Evolutionary conservation across 2,797 vertebrate genomes (phyloP).

Genomic region (Coccyzus lansbergi): DNA sequence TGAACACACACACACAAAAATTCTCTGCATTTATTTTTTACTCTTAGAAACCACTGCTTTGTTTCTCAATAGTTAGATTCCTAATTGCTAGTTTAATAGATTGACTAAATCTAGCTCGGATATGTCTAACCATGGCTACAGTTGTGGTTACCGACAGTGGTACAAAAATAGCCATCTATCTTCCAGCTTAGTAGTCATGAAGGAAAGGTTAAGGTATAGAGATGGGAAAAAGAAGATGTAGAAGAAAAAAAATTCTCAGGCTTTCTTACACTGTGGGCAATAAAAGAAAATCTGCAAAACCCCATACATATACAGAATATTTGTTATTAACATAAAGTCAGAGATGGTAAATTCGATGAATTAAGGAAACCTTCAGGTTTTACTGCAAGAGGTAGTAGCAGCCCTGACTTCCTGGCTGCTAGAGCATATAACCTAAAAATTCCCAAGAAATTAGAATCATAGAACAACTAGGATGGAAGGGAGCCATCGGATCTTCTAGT

Average conservation of each 20-base stretch:
- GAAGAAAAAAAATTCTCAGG: background rate
- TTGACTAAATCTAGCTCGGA: background rate
- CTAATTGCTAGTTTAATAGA: background rate
- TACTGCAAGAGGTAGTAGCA: background rate
- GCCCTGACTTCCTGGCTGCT: background rate
- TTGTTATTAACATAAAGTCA: background rate
- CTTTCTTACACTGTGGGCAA: background rate
- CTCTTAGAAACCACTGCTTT: background rate
- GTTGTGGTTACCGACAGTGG: background rate
- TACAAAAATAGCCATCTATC: background rate
- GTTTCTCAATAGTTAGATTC: background rate
- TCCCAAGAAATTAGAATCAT: too few relatives aligned
- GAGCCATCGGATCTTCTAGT: too few relatives aligned
- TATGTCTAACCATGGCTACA: background rate
- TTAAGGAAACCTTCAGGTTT: background rate
- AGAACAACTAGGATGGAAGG: too few relatives aligned
- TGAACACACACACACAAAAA: background rate
- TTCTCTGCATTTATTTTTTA: background rate
- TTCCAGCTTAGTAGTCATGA: background rate
- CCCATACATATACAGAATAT: background rate
- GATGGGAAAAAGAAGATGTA: background rate
- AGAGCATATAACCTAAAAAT: background rate
- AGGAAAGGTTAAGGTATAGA: background rate
- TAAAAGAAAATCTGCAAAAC: background rate
- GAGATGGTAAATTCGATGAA: background rate